phyloP scores from a whole-genome alignment of 2,888 invertebrate species.

The Cataglyphis altisquamis region DNA sequence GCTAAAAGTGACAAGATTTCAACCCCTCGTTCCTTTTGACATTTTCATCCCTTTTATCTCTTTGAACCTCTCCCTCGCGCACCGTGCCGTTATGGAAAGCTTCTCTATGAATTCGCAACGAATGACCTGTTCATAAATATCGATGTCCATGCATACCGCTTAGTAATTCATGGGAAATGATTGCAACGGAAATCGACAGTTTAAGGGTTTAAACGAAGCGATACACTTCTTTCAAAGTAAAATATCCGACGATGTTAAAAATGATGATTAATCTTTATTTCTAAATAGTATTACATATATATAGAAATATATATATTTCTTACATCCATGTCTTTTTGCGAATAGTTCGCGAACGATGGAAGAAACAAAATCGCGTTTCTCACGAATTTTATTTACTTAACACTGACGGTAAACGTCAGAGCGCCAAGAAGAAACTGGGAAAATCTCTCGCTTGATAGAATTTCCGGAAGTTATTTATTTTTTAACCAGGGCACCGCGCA shows the following conservation, averaged over 20 bases:
- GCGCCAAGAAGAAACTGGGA: neutral
- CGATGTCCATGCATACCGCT: slow-evolving; percentile 29
- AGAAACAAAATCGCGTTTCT: neutral
- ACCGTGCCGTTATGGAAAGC: slow-evolving; percentile 19
- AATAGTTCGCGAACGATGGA: neutral
- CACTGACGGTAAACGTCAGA: slow-evolving; percentile 10
- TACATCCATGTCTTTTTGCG: neutral
- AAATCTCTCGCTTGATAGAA: slow-evolving; percentile 5
- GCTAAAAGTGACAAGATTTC: slow-evolving; percentile 58
- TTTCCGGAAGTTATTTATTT: slow-evolving; percentile 44
- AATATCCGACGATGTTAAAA: neutral
- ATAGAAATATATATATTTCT: neutral
- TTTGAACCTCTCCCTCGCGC: slow-evolving; percentile 30
- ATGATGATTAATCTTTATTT: neutral
- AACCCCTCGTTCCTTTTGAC: slow-evolving; percentile 47
- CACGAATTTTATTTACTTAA: neutral
- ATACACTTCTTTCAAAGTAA: neutral
- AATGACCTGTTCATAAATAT: slow-evolving; percentile 55
- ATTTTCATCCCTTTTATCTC: slow-evolving; percentile 51
- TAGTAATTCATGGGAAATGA: slow-evolving; percentile 29
- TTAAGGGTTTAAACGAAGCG: slow-evolving; percentile 1
- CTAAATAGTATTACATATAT: neutral
- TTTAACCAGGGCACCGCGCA: slow-evolving; percentile 14
- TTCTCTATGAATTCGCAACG: slow-evolving; percentile 51
- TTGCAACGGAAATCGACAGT: slow-evolving; percentile 15